Conservation (phyloP, 2,113 vertebrate genomes). For the Xenopus borealis region DNA sequence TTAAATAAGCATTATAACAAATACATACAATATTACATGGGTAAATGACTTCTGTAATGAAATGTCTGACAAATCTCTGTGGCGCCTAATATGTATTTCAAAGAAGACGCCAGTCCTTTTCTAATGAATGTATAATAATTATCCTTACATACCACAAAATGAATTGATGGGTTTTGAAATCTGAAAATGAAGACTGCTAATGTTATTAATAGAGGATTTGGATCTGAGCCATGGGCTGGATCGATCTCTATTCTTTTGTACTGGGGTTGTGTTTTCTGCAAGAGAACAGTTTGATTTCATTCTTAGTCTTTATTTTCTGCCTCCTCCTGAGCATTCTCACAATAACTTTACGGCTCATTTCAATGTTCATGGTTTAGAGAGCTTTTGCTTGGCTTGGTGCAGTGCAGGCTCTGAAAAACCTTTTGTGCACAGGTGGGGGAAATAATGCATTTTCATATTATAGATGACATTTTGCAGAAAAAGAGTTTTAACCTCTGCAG, state of each 20-base stretch:
- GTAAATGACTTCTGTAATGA: background rate
- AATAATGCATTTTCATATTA: background rate
- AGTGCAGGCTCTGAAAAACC: conserved; percentile 19
- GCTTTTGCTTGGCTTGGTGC: conserved; percentile 13
- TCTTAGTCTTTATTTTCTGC: conserved; percentile 30
- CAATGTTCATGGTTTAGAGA: conserved; percentile 23
- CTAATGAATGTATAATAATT: conserved; percentile 29
- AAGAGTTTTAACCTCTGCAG: too few species aligned
- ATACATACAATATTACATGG: conserved; percentile 1
- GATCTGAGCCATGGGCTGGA: conserved; percentile 42
- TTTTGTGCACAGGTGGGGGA: background rate
- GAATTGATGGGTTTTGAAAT: conserved; percentile 37
- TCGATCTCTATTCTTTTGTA: conserved; percentile 21
- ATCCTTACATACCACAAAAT: conserved; percentile 33
- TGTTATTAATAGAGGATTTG: conserved; percentile 46
- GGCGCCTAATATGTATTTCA: background rate
- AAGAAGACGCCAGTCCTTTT: conserved; percentile 19
- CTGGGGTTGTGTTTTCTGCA: conserved; percentile 6
- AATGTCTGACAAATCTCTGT: conserved; percentile 12
- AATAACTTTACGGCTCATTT: conserved; percentile 36
- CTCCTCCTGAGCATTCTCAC: conserved; percentile 28
- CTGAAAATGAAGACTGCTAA: conserved; percentile 31
- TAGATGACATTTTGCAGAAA: too few species aligned
- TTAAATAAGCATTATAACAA: background rate
- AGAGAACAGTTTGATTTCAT: conserved; percentile 32